Conservation (phyloP, 1,140 invertebrate species). For the Harpegnathos saltator region DNA sequence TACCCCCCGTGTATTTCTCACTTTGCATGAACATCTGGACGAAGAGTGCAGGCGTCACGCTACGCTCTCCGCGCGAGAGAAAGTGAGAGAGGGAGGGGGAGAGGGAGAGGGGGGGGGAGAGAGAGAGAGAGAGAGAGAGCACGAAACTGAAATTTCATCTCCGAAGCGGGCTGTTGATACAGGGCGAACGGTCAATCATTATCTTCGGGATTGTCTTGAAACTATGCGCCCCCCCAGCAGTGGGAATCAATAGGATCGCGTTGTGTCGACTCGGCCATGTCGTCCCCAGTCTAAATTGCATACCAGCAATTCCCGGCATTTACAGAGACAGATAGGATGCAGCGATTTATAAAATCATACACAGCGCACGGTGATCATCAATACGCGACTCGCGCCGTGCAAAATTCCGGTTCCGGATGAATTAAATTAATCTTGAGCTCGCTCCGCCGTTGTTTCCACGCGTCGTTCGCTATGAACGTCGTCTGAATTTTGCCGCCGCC, state of each 20-base stretch:
- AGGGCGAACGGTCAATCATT: conserved; percentile 46
- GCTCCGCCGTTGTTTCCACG: not conserved
- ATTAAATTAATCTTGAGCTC: conserved; percentile 14
- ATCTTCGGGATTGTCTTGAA: conserved; percentile 42
- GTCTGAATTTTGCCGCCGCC: too few species aligned
- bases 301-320: conserved; percentile 53
- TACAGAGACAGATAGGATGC: conserved; percentile 52
- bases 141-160: not conserved
- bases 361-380: not conserved
- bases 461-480: not conserved
- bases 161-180: conserved; percentile 6
- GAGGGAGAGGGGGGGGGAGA: not conserved
- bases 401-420: not conserved
- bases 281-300: conserved; percentile 51
- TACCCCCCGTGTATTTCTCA: conserved; percentile 29
- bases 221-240: conserved; percentile 36
- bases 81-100: too few species aligned
- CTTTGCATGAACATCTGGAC: conserved; percentile 16
- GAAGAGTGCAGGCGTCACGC: not conserved
- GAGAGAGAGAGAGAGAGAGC: too few species aligned
- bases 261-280: conserved; percentile 53
- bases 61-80: not conserved
- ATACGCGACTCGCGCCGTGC: not conserved
- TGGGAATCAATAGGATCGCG: conserved; percentile 45
- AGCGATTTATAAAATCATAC: conserved; percentile 44